Percentiles rank a stretch among this genome's conserved stretches.
Evolutionary conservation across 2,113 vertebrate species (phyloP).

Genomic region (Gadus chalcogrammus): DNA sequence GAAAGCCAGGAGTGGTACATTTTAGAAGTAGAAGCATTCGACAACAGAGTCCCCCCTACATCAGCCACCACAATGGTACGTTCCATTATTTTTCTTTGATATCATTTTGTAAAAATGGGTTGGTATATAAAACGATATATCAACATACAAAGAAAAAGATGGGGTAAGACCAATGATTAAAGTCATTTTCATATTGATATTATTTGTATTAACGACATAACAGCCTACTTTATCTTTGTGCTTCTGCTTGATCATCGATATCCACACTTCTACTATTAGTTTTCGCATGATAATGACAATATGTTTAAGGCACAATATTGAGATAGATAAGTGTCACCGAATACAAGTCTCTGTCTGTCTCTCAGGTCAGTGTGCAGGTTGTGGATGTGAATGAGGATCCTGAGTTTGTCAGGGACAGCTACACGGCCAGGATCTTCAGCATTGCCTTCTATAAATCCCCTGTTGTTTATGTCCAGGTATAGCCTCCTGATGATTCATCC

Average conservation of each 20-base stretch:
- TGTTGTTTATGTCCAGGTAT: conserved; percentile 69
- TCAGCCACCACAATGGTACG: conserved; percentile 68
- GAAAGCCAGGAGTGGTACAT: conserved; percentile 69
- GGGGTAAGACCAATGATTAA: background rate
- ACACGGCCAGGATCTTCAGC: conserved; percentile 63
- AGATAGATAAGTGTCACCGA: background rate
- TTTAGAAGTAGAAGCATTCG: conserved; percentile 70
- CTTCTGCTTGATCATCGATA: background rate
- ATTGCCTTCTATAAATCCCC: conserved; percentile 64
- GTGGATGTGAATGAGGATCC: conserved; percentile 72
- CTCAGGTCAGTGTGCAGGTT: conserved; percentile 62
- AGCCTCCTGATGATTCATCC: background rate
- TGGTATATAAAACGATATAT: background rate
- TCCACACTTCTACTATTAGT: background rate
- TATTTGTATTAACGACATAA: too few relatives aligned
- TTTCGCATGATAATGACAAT: too few relatives aligned
- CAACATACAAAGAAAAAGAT: background rate
- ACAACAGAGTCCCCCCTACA: conserved; percentile 64
- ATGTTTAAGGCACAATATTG: background rate
- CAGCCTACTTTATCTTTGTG: too few relatives aligned
- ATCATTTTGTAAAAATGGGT: background rate
- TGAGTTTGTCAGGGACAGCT: conserved; percentile 44
- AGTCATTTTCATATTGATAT: too few relatives aligned
- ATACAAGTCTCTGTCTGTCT: background rate
- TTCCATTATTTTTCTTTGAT: background rate